These are phyloP conservation scores for Barypeithes pellucidus DNA, from an alignment of 2,888 invertebrate genomes.

Conservation along the genomic window DNA sequence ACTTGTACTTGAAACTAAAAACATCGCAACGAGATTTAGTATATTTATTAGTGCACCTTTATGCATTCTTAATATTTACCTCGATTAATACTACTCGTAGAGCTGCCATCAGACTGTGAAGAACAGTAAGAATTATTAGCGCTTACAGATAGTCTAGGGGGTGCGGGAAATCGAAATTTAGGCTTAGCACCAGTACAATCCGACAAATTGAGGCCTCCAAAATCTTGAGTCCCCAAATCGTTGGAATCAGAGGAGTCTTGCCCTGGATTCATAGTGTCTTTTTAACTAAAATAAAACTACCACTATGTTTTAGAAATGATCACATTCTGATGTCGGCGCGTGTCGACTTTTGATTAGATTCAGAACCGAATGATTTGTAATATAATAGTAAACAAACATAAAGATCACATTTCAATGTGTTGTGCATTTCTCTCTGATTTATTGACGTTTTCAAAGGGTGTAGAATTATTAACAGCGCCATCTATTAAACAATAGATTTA, in stretches of 20 bases:
- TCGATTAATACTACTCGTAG: conserved; percentile 24
- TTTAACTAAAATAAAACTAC: conserved; percentile 18
- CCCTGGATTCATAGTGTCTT: conserved; percentile 26
- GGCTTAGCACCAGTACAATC: conserved; percentile 56
- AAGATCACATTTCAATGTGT: conserved; percentile 4
- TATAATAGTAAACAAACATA: conserved; percentile 11
- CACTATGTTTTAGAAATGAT: not conserved
- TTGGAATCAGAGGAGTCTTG: conserved; percentile 35
- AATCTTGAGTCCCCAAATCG: conserved; percentile 30
- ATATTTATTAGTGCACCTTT: not conserved
- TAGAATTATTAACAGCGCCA: not conserved
- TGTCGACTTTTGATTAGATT: not conserved
- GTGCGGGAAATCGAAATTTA: conserved; percentile 60
- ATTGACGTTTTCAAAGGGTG: not conserved
- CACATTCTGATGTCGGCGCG: not conserved
- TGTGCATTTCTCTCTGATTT: not conserved
- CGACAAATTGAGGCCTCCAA: conserved; percentile 53
- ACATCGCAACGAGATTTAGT: not conserved
- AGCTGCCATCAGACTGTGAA: conserved; percentile 44
- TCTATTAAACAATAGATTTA: not conserved
- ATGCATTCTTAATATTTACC: conserved; percentile 11
- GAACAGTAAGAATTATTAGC: conserved; percentile 44
- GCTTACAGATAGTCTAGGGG: conserved; percentile 48
- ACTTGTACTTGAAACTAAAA: conserved; percentile 30
- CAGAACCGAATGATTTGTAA: not conserved